A percentile compares a stretch with the other conserved stretches of the same genome.
Conservation (phyloP, 53 echinoderm and acorn worm species). For the Temnopleurus reevesii region DNA sequence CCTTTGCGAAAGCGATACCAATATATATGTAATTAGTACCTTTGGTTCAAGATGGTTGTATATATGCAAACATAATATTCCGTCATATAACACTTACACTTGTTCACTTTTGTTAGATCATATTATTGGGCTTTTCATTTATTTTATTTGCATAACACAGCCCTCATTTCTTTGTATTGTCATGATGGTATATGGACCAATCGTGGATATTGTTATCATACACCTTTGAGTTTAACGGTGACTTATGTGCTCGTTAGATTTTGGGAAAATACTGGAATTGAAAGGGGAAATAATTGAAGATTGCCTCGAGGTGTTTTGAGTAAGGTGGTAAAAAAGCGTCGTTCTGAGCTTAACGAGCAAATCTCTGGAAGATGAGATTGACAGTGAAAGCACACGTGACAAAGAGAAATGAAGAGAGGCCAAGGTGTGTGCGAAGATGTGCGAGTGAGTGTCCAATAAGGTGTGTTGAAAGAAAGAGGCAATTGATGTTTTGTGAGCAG, state of each 20-base stretch:
- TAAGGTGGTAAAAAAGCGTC: conserved; percentile 41
- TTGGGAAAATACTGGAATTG: too few relatives aligned
- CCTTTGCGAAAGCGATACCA: neutral
- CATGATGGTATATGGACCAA: too few relatives aligned
- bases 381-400: conserved; percentile 53
- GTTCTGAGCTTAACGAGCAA: conserved; percentile 39
- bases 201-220: too few relatives aligned
- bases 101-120: too few relatives aligned
- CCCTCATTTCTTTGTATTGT: too few relatives aligned
- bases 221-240: too few relatives aligned
- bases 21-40: neutral
- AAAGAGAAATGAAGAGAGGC: conserved; percentile 45
- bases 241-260: neutral
- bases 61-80: too few relatives aligned
- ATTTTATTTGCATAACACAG: too few relatives aligned
- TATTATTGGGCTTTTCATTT: too few relatives aligned
- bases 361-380: conserved; percentile 36
- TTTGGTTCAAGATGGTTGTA: too few relatives aligned
- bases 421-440: conserved; percentile 33
- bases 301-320: conserved; percentile 34
- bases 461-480: neutral
- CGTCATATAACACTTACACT: too few relatives aligned
- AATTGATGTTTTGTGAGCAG: too few relatives aligned
- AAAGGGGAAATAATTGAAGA: neutral
- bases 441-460: neutral